Evolutionary conservation across 2,797 vertebrate species (phyloP).

Genomic region (Mus minutoides): DNA sequence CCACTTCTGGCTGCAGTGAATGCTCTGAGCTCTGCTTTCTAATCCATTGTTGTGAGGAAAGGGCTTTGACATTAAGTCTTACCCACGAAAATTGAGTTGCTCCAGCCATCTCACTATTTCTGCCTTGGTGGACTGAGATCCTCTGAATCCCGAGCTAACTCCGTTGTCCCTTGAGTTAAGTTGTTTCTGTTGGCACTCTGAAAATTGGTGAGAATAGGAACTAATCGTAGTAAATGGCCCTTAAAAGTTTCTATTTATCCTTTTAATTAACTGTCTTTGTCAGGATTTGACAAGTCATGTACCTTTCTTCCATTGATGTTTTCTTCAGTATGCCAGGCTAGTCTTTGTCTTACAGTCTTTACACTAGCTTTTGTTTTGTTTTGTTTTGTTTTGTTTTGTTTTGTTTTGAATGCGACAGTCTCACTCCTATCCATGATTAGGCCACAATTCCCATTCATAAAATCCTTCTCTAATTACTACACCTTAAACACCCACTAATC

Average conservation of each 20-base stretch:
- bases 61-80: neutral
- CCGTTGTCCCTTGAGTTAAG: neutral
- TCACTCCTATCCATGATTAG: neutral
- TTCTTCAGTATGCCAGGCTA: neutral
- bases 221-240: neutral
- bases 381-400: no score
- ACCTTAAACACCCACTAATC: neutral
- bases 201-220: neutral
- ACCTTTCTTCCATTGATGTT: neutral
- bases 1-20: neutral
- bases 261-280: constrained; percentile 18
- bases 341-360: neutral
- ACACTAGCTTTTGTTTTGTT: neutral
- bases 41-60: neutral
- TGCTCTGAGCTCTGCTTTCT: neutral
- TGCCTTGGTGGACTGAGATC: neutral
- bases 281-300: neutral
- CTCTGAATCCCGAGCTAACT: neutral
- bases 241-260: neutral
- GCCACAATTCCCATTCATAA: neutral
- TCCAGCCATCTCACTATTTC: neutral
- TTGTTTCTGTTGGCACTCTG: neutral
- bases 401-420: neutral
- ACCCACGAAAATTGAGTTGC: neutral
- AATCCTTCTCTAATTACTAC: neutral